A percentile compares a stretch with the other conserved stretches of the same genome.
Evolutionary conservation across 2,888 invertebrate genomes (phyloP).

Genomic region (Sesia bembeciformis): DNA sequence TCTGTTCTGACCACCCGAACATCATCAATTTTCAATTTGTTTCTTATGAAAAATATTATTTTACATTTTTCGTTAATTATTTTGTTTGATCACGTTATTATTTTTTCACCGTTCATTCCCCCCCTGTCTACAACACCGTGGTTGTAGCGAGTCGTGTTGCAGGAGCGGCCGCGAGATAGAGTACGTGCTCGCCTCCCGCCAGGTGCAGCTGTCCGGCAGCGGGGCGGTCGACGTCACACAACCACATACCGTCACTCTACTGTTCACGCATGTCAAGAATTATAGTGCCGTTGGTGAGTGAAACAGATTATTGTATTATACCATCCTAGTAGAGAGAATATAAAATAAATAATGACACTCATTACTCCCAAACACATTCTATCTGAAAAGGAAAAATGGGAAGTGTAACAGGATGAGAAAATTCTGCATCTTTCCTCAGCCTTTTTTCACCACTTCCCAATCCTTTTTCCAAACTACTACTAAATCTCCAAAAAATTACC

Average conservation of each 20-base stretch:
- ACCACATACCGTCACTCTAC: conserved; percentile 44
- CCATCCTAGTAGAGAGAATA: too few relatives aligned
- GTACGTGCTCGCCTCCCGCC: conserved; percentile 77
- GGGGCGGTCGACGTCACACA: conserved; percentile 45
- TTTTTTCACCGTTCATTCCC: neutral
- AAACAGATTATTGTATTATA: too few relatives aligned
- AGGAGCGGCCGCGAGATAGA: conserved; percentile 80
- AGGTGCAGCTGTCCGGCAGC: conserved; percentile 43
- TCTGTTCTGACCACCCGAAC: too few relatives aligned
- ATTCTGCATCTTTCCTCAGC: too few relatives aligned
- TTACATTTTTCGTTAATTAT: conserved; percentile 3
- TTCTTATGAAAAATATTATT: neutral
- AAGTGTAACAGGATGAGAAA: too few relatives aligned
- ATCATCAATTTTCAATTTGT: too few relatives aligned
- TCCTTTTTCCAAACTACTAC: too few relatives aligned
- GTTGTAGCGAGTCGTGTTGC: conserved; percentile 39
- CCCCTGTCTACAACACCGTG: conserved; percentile 7
- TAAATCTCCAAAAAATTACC: too few relatives aligned
- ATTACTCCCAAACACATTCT: too few relatives aligned
- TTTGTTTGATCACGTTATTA: neutral
- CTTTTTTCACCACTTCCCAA: too few relatives aligned
- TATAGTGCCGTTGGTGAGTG: conserved; percentile 53
- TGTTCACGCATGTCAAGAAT: conserved; percentile 53
- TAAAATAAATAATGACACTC: too few relatives aligned
- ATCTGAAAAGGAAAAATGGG: too few relatives aligned